A percentile compares a stretch with the other conserved stretches of the same genome.
These are phyloP conservation scores for Tupaia chinensis DNA, from an alignment of 2,113 vertebrate genomes.

Conservation along the genomic window DNA sequence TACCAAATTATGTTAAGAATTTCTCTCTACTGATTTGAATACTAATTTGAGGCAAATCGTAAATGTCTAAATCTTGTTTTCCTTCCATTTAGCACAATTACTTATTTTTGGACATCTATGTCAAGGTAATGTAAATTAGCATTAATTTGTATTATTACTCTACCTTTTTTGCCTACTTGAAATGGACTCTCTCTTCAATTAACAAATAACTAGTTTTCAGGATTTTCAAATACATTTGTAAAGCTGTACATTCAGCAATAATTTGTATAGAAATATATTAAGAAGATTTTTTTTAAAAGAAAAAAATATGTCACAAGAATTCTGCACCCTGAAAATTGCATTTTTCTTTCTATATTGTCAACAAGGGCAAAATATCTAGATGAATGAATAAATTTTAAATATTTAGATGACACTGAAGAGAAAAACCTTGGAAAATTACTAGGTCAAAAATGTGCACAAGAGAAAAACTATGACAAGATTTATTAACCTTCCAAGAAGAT, in stretches of 20 bases:
- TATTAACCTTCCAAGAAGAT: background rate
- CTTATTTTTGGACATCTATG: background rate
- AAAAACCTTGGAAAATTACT: background rate
- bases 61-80: background rate
- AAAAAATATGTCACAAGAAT: background rate
- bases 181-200: background rate
- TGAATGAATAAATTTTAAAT: background rate
- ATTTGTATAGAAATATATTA: background rate
- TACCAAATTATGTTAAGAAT: background rate
- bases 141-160: background rate
- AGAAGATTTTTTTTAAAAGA: background rate
- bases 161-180: background rate
- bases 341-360: background rate
- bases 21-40: background rate
- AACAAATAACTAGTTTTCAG: background rate
- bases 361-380: background rate
- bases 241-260: background rate
- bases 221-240: background rate
- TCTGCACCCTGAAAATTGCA: background rate
- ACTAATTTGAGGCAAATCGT: background rate
- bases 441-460: background rate
- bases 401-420: background rate
- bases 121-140: background rate
- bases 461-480: background rate
- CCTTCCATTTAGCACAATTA: background rate